phyloP scores from a whole-genome alignment of 2,113 vertebrate genomes.

The Cyphomyrus discorhynchus region DNA sequence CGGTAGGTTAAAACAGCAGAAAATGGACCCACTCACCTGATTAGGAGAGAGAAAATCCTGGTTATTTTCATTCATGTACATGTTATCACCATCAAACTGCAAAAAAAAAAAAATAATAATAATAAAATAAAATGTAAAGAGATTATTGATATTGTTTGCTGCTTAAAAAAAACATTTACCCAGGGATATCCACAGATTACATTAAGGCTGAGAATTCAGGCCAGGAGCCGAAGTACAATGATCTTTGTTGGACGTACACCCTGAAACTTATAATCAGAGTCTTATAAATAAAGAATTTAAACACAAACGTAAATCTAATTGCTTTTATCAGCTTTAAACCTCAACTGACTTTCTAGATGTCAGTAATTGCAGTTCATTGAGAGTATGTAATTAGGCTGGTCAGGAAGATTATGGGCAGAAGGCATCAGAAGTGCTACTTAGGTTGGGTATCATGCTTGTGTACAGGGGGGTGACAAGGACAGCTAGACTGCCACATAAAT shows the following conservation, averaged over 20 bases:
- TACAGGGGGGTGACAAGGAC: constrained; percentile 31
- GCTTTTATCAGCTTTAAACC: constrained; percentile 50
- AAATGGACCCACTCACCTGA: constrained; percentile 68
- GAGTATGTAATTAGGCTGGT: constrained; percentile 58
- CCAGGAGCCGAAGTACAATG: background rate
- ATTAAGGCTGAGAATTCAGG: background rate
- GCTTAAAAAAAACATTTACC: background rate
- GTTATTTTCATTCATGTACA: constrained; percentile 96
- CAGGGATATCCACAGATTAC: background rate
- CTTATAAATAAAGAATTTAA: background rate
- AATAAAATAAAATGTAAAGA: constrained; percentile 17
- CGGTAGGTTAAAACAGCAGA: background rate
- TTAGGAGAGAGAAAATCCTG: constrained; percentile 90
- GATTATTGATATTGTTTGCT: background rate
- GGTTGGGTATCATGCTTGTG: constrained; percentile 30
- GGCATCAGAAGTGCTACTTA: constrained; percentile 20
- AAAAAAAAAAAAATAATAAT: constrained; percentile 33
- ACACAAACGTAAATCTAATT: constrained; percentile 44
- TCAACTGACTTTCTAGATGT: constrained; percentile 50
- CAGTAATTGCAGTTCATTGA: constrained; percentile 67
- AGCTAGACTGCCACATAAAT: constrained; percentile 30
- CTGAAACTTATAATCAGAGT: background rate
- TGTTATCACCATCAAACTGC: constrained; percentile 99
- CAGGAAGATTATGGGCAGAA: constrained; percentile 50
- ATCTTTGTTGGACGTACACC: background rate